Evolutionary conservation across 2,797 vertebrate species (phyloP).

Genomic region (Delichon dasypus): DNA sequence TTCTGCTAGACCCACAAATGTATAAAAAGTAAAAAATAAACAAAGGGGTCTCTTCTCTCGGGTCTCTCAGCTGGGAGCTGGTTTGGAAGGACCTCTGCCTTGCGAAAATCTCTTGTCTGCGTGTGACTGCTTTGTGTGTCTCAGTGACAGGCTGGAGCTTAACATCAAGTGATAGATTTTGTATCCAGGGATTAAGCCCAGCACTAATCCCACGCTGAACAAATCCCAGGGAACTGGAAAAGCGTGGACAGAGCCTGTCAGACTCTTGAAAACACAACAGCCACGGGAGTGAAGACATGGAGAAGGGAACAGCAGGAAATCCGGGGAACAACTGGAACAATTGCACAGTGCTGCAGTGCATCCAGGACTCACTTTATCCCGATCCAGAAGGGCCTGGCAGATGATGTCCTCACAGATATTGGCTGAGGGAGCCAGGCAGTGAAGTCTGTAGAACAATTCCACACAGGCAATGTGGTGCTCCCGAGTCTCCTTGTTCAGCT

Average conservation of each 20-base stretch:
- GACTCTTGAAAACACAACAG: neutral
- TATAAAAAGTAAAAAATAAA: too few relatives aligned
- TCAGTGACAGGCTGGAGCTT: too few relatives aligned
- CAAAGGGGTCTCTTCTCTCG: too few relatives aligned
- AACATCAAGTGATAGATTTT: neutral
- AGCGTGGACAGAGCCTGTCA: neutral
- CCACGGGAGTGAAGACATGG: accelerated
- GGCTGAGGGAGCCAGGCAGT: constrained; percentile 92
- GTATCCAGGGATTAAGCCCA: neutral
- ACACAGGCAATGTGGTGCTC: constrained; percentile 93
- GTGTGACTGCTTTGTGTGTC: too few relatives aligned
- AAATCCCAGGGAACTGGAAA: neutral
- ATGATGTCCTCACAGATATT: constrained; percentile 95
- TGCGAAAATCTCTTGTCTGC: too few relatives aligned
- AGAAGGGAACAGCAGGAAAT: neutral
- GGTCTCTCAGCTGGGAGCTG: too few relatives aligned
- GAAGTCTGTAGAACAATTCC: constrained; percentile 93
- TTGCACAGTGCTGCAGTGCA: neutral
- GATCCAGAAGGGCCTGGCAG: constrained; percentile 87
- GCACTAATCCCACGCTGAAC: neutral
- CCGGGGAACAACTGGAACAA: neutral
- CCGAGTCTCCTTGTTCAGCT: constrained; percentile 88
- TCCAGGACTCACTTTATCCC: constrained; percentile 83
- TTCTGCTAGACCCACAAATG: too few relatives aligned
- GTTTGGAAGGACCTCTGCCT: too few relatives aligned